Base-by-base conservation (phyloP, 1,140 invertebrate genomes). In the Eurosta solidaginis region DNA sequence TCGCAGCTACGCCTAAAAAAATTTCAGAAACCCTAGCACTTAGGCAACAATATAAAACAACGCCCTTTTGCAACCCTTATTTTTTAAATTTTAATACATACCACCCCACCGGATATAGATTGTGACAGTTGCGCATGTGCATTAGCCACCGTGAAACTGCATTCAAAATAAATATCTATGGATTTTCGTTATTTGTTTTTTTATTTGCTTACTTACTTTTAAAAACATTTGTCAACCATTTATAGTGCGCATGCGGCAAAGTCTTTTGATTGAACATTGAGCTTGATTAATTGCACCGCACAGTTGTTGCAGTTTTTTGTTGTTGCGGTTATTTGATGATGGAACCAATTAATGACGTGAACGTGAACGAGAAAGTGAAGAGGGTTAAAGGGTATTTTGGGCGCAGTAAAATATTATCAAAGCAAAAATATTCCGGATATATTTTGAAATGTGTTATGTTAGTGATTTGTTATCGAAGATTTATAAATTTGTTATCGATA, bases 291-390 rank as follows among this genome's bases (percentile, higher is more conserved):
- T 40, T 68, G 59, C 59, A 36, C 33, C 33, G 22, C 14, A 68
- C 59, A 68, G 2, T 40, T 68, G 59, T 68, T 68, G 59, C n/a
- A n/a, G 17, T 40, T 42, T 36, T 40, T 20, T n/a, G 40, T 20
- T 68, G 59, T 68, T 68, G 59, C 59, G 59, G 59, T 68, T 68
- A 7, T 10, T 68, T 68, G 59, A 36, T 68, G 59, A 20, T 40
- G 59, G 7, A 14, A 12, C 12, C 59, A 68, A 68, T 68, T 68
- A 68, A 68, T 59, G 54, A 29, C 7, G 25, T 29, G 45, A n/a
- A n/a, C 12, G 33, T 20, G 10, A 0, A 40, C 29, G n/a, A 42
- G 22, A 40, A n/a, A 36, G 59, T 63, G n/a, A 42, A 10, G 59
- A 36, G 29, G 59, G 36, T 68, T 40, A 7, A 20, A 40, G 7